A percentile compares a stretch with the other conserved stretches of the same genome.
These are phyloP conservation scores for Sisyra nigra DNA, from an alignment of 2,888 invertebrate species.

Conservation along the genomic window DNA sequence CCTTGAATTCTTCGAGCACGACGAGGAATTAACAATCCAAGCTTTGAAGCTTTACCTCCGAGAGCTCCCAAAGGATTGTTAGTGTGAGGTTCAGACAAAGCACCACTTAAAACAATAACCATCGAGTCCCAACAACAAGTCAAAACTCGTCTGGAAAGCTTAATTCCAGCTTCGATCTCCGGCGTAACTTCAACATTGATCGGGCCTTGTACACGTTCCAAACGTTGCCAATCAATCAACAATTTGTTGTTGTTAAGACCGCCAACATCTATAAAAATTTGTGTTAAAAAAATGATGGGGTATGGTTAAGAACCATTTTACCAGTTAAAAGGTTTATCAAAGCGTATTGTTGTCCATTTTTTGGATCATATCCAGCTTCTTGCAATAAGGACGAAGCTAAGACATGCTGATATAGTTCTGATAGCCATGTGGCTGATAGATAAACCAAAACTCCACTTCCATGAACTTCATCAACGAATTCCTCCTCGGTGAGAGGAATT, in stretches of 20 bases:
- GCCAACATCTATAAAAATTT: conserved; percentile 53
- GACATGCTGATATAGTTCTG: conserved; percentile 80
- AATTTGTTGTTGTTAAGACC: conserved; percentile 71
- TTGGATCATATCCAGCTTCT: conserved; percentile 46
- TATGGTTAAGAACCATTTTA: too few species aligned
- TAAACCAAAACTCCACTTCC: conserved; percentile 87
- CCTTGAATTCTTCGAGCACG: conserved; percentile 29
- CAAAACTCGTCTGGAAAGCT: conserved; percentile 59
- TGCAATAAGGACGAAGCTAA: conserved; percentile 56
- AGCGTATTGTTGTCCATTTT: conserved; percentile 37
- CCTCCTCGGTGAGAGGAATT: conserved; percentile 57
- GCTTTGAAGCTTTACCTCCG: conserved; percentile 27
- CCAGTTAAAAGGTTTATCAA: conserved; percentile 61
- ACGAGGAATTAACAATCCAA: conserved; percentile 41
- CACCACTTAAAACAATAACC: conserved; percentile 71
- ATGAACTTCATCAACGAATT: conserved; percentile 84
- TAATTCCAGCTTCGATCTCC: conserved; percentile 63
- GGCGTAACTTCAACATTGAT: conserved; percentile 48
- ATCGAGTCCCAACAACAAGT: conserved; percentile 88
- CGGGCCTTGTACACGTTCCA: conserved; percentile 57
- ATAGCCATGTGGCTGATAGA: conserved; percentile 83
- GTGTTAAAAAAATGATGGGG: too few species aligned
- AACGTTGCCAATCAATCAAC: conserved; percentile 71
- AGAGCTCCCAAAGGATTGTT: conserved; percentile 20
- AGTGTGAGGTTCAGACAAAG: conserved; percentile 37